Base-by-base conservation (phyloP, 1,140 invertebrate genomes). In the Rhizoglyphus robini region DNA sequence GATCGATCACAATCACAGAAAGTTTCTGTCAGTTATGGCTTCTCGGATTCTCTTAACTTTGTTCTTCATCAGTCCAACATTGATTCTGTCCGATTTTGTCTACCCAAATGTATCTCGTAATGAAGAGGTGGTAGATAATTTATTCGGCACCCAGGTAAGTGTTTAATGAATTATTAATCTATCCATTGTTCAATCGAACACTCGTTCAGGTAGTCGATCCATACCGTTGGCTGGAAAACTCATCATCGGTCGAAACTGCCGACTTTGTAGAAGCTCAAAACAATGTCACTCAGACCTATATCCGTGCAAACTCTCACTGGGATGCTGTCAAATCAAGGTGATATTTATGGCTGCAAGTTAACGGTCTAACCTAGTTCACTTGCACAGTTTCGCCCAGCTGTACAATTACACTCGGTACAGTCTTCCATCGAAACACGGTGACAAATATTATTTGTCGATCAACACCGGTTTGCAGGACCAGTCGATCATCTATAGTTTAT, bases 401-500 rank as follows among this genome's bases (percentile, higher is more conserved):
- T 64, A 64, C n/a, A 87, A 99, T 77, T 98, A 89, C 79, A 88
- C 91, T 34, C 97, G 95, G 76, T 96, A 88, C 77, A 86, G 88
- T 0, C 88, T 88, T 71, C 92, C 93, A 0, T 83, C 81, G 69
- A 83, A 82, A 72, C 81, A 86, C 72, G 92, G 93, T 15, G 78
- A 85, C 66, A 83, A 83, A 75, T 98, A 94, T 76, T 98, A 90
- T 76, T 95, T 90, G 76, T 89, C 84, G 69, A 87, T 88, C 77
- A 98, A 98, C 76, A 85, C 87, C 31, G 96, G 95, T n/a, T 79
- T 96, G 27, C 91, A 96, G 77, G 95, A 96, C 75, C 92, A 96
- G 75, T 90, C 91, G 81, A 93, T 98, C 8, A 76, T 96, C 65
- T 98, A 96, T 78, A 83, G 91, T 11, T 88, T 92, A 81, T 85